A percentile compares a stretch with the other conserved stretches of the same genome.
Evolutionary conservation across 2,888 invertebrate genomes (phyloP).

Genomic region (Napeogenes inachia): DNA sequence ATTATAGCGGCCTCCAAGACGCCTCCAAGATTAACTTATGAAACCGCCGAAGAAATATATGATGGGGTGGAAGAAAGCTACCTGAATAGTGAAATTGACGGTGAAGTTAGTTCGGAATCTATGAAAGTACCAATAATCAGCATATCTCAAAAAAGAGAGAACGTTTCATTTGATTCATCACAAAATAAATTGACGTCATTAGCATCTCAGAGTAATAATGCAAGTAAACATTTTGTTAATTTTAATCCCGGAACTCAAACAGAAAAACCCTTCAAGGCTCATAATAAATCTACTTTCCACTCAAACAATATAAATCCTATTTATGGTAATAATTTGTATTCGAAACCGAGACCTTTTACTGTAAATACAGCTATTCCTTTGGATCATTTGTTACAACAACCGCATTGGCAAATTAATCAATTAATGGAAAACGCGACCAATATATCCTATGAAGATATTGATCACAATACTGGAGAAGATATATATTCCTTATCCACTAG

Average conservation of each 20-base stretch:
- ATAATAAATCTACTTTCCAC: slow-evolving; percentile 53
- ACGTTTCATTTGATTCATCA: slow-evolving; percentile 11
- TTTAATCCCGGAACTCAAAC: slow-evolving; percentile 68
- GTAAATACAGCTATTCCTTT: slow-evolving; percentile 51
- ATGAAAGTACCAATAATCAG: slow-evolving; percentile 69
- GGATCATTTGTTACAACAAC: slow-evolving; percentile 69
- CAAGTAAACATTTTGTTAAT: slow-evolving; percentile 28
- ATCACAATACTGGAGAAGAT: slow-evolving; percentile 70
- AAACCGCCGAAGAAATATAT: slow-evolving; percentile 67
- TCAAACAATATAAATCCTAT: slow-evolving; percentile 63
- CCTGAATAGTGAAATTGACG: slow-evolving; percentile 49
- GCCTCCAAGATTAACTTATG: slow-evolving; percentile 54
- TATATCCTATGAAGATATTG: slow-evolving; percentile 64
- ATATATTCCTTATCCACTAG: slow-evolving; percentile 43
- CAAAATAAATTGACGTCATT: slow-evolving; percentile 28
- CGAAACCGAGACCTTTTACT: slow-evolving; percentile 68
- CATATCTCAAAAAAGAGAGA: slow-evolving; percentile 50
- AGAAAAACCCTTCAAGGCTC: slow-evolving; percentile 64
- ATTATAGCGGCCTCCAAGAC: slow-evolving; percentile 40
- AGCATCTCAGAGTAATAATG: slow-evolving; percentile 37
- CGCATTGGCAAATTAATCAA: slow-evolving; percentile 73
- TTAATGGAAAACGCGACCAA: slow-evolving; percentile 63
- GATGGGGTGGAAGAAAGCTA: slow-evolving; percentile 62
- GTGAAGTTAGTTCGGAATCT: slow-evolving; percentile 69
- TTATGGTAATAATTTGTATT: slow-evolving; percentile 47